A percentile compares a stretch with the other conserved stretches of the same genome.
phyloP scores from a whole-genome alignment of 2,113 vertebrate genomes.

The Oryzias curvinotus region DNA sequence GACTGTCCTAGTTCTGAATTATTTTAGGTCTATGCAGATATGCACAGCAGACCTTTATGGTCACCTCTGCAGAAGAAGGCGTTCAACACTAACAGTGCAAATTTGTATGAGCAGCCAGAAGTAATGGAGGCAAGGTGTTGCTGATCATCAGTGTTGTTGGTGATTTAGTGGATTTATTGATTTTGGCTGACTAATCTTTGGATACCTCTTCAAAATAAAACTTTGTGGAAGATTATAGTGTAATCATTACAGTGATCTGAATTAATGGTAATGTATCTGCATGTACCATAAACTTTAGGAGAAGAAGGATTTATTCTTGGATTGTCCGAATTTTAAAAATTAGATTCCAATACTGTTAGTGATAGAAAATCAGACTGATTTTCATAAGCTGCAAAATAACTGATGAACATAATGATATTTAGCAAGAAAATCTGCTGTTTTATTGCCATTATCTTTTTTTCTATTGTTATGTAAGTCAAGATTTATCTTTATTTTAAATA shows the following conservation, averaged over 20 bases:
- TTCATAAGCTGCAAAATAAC: slow-evolving; percentile 7
- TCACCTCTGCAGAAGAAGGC: slow-evolving; percentile 17
- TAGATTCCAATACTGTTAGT: background rate
- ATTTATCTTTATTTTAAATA: no score
- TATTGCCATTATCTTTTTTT: no score
- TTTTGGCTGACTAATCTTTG: slow-evolving; percentile 61
- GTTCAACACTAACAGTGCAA: slow-evolving; percentile 15
- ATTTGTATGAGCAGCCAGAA: slow-evolving; percentile 15
- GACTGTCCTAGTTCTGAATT: slow-evolving; percentile 38
- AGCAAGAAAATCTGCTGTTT: no score
- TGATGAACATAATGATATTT: no score
- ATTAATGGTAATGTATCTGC: slow-evolving; percentile 11
- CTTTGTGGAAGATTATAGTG: slow-evolving; percentile 31
- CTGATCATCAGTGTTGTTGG: slow-evolving; percentile 45
- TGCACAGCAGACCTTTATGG: slow-evolving; percentile 22
- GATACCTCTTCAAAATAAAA: slow-evolving; percentile 40
- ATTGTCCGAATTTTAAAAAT: background rate
- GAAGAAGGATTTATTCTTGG: background rate
- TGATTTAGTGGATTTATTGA: slow-evolving; percentile 50
- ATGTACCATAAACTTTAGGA: slow-evolving; percentile 1
- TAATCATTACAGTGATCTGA: slow-evolving; percentile 27
- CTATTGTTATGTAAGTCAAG: no score
- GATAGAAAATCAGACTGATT: background rate
- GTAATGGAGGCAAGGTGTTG: slow-evolving; percentile 52
- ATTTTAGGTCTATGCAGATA: slow-evolving; percentile 22